A percentile compares a stretch with the other conserved stretches of the same genome.
These are phyloP conservation scores for Drosophila nebulosa DNA, from an alignment of 1,140 invertebrate species.

Conservation along the genomic window DNA sequence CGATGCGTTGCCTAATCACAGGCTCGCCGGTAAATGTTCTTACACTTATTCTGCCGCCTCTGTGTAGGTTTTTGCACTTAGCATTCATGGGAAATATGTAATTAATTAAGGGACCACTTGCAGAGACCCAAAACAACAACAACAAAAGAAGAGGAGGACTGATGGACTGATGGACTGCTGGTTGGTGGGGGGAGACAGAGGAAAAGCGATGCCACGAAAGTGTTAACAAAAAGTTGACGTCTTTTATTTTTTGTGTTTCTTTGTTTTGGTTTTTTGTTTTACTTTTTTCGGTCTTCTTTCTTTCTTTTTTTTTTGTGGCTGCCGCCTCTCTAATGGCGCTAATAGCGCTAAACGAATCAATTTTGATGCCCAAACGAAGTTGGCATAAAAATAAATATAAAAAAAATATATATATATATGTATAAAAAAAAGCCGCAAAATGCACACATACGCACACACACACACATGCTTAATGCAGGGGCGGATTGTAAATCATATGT, in stretches of 20 bases:
- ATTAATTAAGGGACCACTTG: constrained; percentile 71
- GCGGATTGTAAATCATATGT: not conserved
- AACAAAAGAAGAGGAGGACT: not conserved
- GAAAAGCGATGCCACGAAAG: constrained; percentile 13
- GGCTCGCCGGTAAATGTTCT: constrained; percentile 29
- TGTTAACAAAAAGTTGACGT: constrained; percentile 59
- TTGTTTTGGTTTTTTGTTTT: not conserved
- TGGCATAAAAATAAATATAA: constrained; percentile 14
- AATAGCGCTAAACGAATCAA: constrained; percentile 77
- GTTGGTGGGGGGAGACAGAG: constrained; percentile 1
- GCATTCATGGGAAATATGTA: constrained; percentile 67
- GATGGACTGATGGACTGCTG: not conserved
- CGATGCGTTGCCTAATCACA: constrained; percentile 47
- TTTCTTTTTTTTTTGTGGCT: constrained; percentile 43
- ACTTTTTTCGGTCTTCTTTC: constrained; percentile 13
- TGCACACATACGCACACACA: constrained; percentile 36
- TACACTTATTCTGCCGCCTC: not conserved
- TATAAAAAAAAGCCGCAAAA: constrained; percentile 63
- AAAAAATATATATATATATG: not conserved
- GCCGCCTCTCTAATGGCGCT: constrained; percentile 53
- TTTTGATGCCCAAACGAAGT: constrained; percentile 49
- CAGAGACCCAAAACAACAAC: constrained; percentile 26
- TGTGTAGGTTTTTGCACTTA: constrained; percentile 28
- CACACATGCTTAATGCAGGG: constrained; percentile 13
- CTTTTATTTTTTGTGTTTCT: constrained; percentile 19